Evolutionary conservation across 2,797 vertebrate genomes (phyloP).

Genomic region (Lagodon rhomboides): DNA sequence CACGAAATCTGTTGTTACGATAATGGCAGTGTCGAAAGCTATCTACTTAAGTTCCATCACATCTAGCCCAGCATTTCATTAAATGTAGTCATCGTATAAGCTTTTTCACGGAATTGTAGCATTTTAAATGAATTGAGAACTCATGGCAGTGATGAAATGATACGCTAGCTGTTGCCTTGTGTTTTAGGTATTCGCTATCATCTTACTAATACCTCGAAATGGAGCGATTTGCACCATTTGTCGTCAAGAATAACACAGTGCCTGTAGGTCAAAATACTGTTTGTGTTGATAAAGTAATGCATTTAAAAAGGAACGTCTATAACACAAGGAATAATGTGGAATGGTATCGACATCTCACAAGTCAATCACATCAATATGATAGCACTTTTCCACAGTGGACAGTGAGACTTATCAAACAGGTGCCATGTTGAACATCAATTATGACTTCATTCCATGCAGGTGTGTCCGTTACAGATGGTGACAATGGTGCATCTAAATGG

Average conservation of each 20-base stretch:
- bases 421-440: background rate
- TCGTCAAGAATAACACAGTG: background rate
- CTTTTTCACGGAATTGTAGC: background rate
- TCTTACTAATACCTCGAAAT: background rate
- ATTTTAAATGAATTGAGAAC: background rate
- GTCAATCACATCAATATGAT: background rate
- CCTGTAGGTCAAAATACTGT: background rate
- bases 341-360: background rate
- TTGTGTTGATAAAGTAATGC: background rate
- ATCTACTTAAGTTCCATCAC: background rate
- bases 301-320: background rate
- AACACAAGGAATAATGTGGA: background rate
- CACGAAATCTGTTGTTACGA: background rate
- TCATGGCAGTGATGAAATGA: background rate
- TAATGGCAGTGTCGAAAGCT: background rate
- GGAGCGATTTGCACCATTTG: background rate
- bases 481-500: background rate
- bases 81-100: background rate
- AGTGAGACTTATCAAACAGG: background rate
- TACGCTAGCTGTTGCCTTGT: background rate
- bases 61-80: background rate
- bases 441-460: slow-evolving; percentile 7
- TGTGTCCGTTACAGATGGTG: background rate
- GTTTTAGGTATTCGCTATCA: background rate
- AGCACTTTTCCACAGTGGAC: background rate